Conservation (phyloP, 2,888 invertebrate species). For the Clusia tigrina region DNA sequence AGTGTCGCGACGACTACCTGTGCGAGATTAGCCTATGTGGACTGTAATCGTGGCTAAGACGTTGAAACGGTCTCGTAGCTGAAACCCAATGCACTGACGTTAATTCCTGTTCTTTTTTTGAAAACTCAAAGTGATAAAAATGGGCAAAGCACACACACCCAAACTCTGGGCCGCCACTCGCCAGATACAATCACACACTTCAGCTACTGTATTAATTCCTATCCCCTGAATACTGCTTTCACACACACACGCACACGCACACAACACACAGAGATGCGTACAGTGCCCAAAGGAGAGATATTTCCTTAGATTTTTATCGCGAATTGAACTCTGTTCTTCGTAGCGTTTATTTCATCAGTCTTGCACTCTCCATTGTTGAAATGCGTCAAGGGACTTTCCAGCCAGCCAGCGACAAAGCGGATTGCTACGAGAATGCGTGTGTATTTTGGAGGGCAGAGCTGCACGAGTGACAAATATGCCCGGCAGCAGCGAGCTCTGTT, state of each 20-base stretch:
- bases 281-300: conserved; percentile 11
- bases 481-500: too few species aligned
- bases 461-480: neutral
- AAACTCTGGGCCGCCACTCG: too few species aligned
- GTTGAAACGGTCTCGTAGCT: neutral
- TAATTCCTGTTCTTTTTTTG: too few species aligned
- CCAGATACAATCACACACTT: neutral
- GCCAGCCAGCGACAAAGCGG: conserved; percentile 12
- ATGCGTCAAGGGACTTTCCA: neutral
- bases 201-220: neutral
- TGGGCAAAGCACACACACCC: neutral
- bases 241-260: neutral
- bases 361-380: conserved; percentile 16
- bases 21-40: conserved; percentile 6
- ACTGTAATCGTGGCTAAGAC: neutral
- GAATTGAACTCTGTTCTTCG: conserved; percentile 24
- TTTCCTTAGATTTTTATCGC: conserved; percentile 29
- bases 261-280: neutral
- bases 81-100: too few species aligned
- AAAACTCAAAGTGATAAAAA: conserved; percentile 1
- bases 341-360: conserved; percentile 17
- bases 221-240: neutral
- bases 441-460: neutral
- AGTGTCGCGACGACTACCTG: neutral
- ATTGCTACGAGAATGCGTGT: neutral